A percentile compares a stretch with the other conserved stretches of the same genome.
phyloP scores from a whole-genome alignment of 2,113 vertebrate species.

The Vidua chalybeata region DNA sequence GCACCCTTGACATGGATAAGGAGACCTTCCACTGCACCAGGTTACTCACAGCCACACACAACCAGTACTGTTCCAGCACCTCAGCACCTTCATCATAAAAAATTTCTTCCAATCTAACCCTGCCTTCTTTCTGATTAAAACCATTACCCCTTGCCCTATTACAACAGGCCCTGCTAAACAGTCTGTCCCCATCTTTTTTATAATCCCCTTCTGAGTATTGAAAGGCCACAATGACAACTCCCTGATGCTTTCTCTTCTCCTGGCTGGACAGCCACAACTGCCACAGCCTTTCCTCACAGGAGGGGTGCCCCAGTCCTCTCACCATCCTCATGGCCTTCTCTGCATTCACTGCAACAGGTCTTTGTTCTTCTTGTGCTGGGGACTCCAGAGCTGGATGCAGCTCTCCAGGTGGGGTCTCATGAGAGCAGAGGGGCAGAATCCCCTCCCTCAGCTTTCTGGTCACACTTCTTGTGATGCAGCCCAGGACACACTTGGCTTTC shows the following conservation, averaged over 20 bases:
- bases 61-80: not conserved
- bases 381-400: not conserved
- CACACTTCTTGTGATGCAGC: not conserved
- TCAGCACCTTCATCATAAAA: not conserved
- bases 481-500: not conserved
- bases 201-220: not conserved
- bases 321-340: not conserved
- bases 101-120: not conserved
- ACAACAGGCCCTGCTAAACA: not conserved
- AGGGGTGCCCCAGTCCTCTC: not conserved
- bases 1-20: not conserved
- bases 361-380: not conserved
- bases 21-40: not conserved
- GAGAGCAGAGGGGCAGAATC: not conserved
- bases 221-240: not conserved
- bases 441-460: not conserved
- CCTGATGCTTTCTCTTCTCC: not conserved
- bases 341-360: not conserved
- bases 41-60: not conserved
- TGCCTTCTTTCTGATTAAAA: not conserved
- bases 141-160: not conserved
- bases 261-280: not conserved
- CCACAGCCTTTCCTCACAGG: not conserved
- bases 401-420: not conserved
- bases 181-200: not conserved